Evolutionary conservation across 1,140 invertebrate species (phyloP), one percentile per base, ranked within the genome.

Genomic region (Drosophila erecta): DNA sequence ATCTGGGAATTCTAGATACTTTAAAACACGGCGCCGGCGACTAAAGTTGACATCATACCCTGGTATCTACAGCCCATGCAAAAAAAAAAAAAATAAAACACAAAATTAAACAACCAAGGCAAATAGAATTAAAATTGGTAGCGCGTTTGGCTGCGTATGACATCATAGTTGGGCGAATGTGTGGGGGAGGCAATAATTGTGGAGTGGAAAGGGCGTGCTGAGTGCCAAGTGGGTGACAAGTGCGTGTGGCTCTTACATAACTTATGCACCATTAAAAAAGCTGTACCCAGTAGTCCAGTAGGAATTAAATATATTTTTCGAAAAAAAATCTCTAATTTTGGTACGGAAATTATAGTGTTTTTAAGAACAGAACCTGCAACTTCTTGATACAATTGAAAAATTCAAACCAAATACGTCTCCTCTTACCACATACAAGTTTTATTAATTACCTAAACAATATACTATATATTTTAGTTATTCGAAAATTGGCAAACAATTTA

Each of bases 211-310:
- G 20, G 22, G 58, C 57, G 41, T 46, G 69, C 50, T 57, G 47
- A 81, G 69, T 81, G 79, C 79, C 72, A 80, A 84, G 77, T 84
- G 81, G 62, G 73, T 80, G 81, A 30, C 61, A 83, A 83, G 76
- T 84, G 81, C 71, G 81, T 84, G 64, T 49, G 59, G 72, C 35
- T 55, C 24, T 73, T 57, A 49, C 17, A 35, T 57, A 35, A 71
- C 44, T 37, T 33, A 66, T 11, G 7, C 43, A 7, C 58, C 22
- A 24, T 62, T 17, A 41, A 27, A 12, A 24, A 14, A 49, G 27
- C 15, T 15, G 14, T 14, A 17, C 11, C 30, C 8, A 8, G n/a
- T 30, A 30, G 10, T 30, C 30, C 24, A 24, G 24, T 5, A 5
- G 24, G 24, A 4, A 24, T 5, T 1, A 17, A 17, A 17, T 17